Percentiles rank a stretch among this genome's conserved stretches.
Evolutionary conservation across 2,888 invertebrate species (phyloP).

Genomic region (Drosophila monieri): DNA sequence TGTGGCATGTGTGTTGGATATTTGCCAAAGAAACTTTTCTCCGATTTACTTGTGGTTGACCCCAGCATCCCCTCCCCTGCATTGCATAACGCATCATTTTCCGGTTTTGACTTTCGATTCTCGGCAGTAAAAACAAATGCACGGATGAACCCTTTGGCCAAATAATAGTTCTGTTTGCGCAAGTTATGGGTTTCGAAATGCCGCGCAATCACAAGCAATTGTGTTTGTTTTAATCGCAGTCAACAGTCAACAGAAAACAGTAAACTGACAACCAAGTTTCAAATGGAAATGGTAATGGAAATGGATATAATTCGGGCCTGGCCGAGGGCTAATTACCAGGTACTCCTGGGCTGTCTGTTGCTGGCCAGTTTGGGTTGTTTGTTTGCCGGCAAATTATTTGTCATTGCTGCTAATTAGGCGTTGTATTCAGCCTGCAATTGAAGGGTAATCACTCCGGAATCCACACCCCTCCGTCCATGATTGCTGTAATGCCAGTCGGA

Average conservation of each 20-base stretch:
- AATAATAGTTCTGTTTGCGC: slow-evolving; percentile 13
- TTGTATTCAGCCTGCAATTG: slow-evolving; percentile 30
- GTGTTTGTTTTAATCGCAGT: slow-evolving; percentile 34
- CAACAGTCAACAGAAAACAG: slow-evolving; percentile 8
- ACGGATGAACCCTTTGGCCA: slow-evolving; percentile 10
- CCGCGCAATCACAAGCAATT: neutral
- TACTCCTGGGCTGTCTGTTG: slow-evolving; percentile 4
- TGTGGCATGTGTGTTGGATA: slow-evolving; percentile 17
- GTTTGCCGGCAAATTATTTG: slow-evolving; percentile 41
- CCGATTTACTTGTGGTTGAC: slow-evolving; percentile 31
- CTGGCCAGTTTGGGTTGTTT: slow-evolving; percentile 5
- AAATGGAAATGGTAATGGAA: slow-evolving; percentile 9
- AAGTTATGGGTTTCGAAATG: slow-evolving; percentile 16
- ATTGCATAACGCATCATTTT: slow-evolving; percentile 42
- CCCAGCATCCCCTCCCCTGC: neutral
- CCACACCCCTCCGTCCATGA: slow-evolving; percentile 14
- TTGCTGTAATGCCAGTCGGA: slow-evolving; percentile 49
- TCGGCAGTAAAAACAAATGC: slow-evolving; percentile 27
- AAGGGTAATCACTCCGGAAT: slow-evolving; percentile 17
- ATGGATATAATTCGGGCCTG: slow-evolving; percentile 25
- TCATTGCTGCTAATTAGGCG: slow-evolving; percentile 46
- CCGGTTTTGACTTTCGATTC: slow-evolving; percentile 11
- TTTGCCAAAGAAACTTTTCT: slow-evolving; percentile 31
- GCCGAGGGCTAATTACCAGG: slow-evolving; percentile 36
- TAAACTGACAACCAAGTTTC: neutral